A percentile compares a stretch with the other conserved stretches of the same genome.
phyloP scores from a whole-genome alignment of 2,797 vertebrate species.

The Decapterus maruadsi region DNA sequence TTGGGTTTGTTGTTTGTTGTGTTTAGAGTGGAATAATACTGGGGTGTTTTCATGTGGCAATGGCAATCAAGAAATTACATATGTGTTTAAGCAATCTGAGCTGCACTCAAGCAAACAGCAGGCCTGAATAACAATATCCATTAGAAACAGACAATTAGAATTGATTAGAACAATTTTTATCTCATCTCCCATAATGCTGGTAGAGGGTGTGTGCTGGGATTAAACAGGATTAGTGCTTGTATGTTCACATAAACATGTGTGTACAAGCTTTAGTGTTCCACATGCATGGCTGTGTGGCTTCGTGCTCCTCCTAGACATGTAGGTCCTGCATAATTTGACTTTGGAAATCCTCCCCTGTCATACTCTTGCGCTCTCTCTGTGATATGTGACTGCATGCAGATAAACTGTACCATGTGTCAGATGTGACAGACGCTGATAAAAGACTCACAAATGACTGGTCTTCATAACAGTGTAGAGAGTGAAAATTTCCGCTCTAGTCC shows the following conservation, averaged over 20 bases:
- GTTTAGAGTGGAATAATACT: background rate
- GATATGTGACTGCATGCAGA: conserved; percentile 73
- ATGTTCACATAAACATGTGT: background rate
- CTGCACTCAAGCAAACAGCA: background rate
- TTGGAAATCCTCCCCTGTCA: conserved; percentile 51
- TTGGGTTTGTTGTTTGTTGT: background rate
- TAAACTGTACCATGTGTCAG: conserved; percentile 70
- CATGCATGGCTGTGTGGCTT: conserved; percentile 12
- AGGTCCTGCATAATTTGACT: conserved; percentile 32
- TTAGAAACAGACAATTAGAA: no score
- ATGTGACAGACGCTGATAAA: conserved; percentile 82
- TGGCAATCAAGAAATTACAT: background rate
- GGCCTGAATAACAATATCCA: no score
- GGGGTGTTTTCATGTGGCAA: background rate
- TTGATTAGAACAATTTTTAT: conserved; percentile 21
- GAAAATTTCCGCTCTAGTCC: conserved; percentile 34
- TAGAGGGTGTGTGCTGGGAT: background rate
- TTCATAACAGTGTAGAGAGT: conserved; percentile 66
- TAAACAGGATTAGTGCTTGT: conserved; percentile 9
- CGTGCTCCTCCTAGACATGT: conserved; percentile 21
- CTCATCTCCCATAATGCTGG: conserved; percentile 9
- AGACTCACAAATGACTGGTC: conserved; percentile 71
- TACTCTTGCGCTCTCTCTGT: conserved; percentile 35
- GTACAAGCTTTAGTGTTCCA: conserved; percentile 24
- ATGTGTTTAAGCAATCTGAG: background rate